These are phyloP conservation scores for Epinephelus awoara DNA, from an alignment of 2,797 vertebrate species.

Conservation along the genomic window DNA sequence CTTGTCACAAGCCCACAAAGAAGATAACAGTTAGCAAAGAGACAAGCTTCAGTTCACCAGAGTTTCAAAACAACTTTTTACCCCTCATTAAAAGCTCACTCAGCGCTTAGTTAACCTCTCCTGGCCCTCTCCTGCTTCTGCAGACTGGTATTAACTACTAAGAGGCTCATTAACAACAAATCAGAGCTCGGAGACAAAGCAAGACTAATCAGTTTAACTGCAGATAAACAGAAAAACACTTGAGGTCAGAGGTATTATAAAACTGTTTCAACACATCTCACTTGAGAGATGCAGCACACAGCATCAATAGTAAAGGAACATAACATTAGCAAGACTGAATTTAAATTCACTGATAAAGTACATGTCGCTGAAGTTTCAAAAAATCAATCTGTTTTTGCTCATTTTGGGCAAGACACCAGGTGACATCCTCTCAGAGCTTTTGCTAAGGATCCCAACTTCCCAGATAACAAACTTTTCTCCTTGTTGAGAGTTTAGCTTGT, in stretches of 20 bases:
- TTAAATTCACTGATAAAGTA: constrained; percentile 16
- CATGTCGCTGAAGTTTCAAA: constrained; percentile 9
- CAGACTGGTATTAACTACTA: constrained; percentile 52
- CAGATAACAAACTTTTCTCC: too few relatives aligned
- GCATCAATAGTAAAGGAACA: constrained; percentile 7
- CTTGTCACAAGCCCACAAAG: constrained; percentile 47
- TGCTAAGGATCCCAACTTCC: not conserved
- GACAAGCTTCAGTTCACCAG: constrained; percentile 18
- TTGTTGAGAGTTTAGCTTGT: too few relatives aligned
- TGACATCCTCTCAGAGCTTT: constrained; percentile 25
- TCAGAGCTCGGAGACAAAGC: constrained; percentile 56
- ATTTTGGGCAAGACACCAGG: constrained; percentile 17
- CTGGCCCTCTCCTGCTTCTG: constrained; percentile 36
- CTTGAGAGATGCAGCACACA: not conserved
- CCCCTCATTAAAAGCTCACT: constrained; percentile 65
- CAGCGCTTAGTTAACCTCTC: constrained; percentile 53
- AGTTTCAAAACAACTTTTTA: constrained; percentile 54
- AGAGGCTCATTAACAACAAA: constrained; percentile 70
- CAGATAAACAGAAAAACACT: constrained; percentile 50
- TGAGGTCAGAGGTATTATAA: constrained; percentile 33
- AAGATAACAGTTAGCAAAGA: constrained; percentile 20
- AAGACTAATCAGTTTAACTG: constrained; percentile 58
- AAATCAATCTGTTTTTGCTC: constrained; percentile 33
- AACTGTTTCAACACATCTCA: constrained; percentile 13
- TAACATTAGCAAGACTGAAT: constrained; percentile 13